These are phyloP conservation scores for Corapipo altera DNA, from an alignment of 2,113 vertebrate genomes.

Conservation along the genomic window DNA sequence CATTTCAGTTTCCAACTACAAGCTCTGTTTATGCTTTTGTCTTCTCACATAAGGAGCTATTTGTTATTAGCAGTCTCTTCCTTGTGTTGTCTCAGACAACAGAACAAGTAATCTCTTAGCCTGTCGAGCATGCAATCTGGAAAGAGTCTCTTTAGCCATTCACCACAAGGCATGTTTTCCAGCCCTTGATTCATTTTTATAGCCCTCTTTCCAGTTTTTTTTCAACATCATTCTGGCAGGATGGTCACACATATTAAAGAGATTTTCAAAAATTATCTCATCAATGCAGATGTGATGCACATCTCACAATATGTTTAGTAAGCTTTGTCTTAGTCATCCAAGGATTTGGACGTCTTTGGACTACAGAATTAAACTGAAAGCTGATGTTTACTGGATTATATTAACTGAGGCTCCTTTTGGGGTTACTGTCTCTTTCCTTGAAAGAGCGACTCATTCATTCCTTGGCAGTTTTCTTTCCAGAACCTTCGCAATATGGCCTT, in stretches of 20 bases:
- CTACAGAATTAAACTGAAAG: not conserved
- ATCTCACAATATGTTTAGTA: not conserved
- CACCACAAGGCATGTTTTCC: not conserved
- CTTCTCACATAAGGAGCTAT: constrained; percentile 10
- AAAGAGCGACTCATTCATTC: not conserved
- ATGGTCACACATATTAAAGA: not conserved
- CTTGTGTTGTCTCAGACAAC: not conserved
- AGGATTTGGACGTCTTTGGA: not conserved
- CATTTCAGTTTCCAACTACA: not conserved
- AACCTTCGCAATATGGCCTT: not conserved
- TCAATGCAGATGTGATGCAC: not conserved
- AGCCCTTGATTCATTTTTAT: not conserved
- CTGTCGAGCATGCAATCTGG: not conserved
- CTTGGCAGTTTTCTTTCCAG: not conserved
- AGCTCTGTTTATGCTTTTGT: constrained; percentile 34
- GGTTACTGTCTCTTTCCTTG: not conserved
- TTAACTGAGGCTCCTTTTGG: not conserved
- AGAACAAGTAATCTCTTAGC: not conserved
- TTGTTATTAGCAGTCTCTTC: constrained; percentile 37
- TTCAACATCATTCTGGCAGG: not conserved
- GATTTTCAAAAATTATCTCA: not conserved
- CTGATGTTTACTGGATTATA: not conserved
- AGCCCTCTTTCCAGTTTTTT: not conserved
- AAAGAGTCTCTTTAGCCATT: not conserved
- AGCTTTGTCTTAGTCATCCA: not conserved